phyloP scores from a whole-genome alignment of 2,113 vertebrate genomes.

The Dolichallabes microphthalmus region DNA sequence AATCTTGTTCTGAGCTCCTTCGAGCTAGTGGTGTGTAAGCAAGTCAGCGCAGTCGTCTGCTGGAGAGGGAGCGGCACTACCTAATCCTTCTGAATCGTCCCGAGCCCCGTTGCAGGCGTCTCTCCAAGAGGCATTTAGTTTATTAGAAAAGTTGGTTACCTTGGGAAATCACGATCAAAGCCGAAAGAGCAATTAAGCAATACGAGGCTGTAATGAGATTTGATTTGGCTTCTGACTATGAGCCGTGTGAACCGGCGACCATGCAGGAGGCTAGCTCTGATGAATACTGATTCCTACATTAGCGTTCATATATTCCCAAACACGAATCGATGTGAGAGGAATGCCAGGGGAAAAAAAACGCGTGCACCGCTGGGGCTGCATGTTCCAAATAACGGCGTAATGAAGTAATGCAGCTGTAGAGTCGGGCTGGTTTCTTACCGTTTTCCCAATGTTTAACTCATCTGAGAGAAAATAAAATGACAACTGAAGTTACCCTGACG shows the following conservation, averaged over 20 bases:
- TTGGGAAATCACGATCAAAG: slow-evolving; percentile 62
- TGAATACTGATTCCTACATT: slow-evolving; percentile 50
- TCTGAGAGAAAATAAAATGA: background rate
- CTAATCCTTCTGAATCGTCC: slow-evolving; percentile 33
- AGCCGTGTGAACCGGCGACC: slow-evolving; percentile 48
- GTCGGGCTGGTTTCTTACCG: background rate
- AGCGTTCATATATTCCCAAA: slow-evolving; percentile 31
- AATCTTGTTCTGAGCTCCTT: background rate
- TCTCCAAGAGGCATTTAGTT: slow-evolving; percentile 53
- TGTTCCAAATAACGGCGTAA: slow-evolving; percentile 14
- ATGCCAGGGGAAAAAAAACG: slow-evolving; percentile 26
- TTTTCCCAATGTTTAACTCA: background rate
- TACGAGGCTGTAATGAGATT: slow-evolving; percentile 55
- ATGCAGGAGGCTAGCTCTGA: slow-evolving; percentile 35
- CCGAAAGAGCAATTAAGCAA: slow-evolving; percentile 57
- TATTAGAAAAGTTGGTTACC: slow-evolving; percentile 56
- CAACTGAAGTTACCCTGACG: slow-evolving; percentile 19
- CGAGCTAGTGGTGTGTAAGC: background rate
- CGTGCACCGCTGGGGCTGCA: background rate
- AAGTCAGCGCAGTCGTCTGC: slow-evolving; percentile 1
- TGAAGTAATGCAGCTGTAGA: slow-evolving; percentile 16
- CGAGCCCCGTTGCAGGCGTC: slow-evolving; percentile 22
- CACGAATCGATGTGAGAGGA: slow-evolving; percentile 26
- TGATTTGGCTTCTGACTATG: slow-evolving; percentile 54
- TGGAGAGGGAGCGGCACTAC: slow-evolving; percentile 14